Conservation (phyloP, 2,113 vertebrate species). For the Paradoxurus hermaphroditus region DNA sequence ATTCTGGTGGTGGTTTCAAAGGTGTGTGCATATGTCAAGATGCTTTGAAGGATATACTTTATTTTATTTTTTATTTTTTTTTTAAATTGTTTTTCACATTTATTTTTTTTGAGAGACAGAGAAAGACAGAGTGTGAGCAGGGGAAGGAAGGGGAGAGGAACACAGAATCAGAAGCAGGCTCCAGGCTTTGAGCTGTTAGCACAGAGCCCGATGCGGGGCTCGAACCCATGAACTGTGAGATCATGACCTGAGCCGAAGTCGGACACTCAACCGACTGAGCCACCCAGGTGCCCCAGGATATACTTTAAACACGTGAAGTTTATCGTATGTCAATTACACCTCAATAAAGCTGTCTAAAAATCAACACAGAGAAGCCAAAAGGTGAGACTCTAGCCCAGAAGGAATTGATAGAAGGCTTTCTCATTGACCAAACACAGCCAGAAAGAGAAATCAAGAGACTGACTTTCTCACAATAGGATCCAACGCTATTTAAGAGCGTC, state of each 20-base stretch:
- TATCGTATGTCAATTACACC: neutral
- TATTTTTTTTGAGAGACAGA: too few species aligned
- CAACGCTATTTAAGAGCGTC: neutral
- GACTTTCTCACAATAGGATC: neutral
- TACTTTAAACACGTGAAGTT: neutral
- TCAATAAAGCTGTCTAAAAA: neutral
- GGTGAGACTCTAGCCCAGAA: neutral
- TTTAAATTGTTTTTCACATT: too few species aligned
- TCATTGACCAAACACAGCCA: neutral
- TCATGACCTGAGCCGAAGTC: too few species aligned
- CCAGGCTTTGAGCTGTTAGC: too few species aligned
- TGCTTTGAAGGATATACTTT: neutral
- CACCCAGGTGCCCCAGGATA: too few species aligned
- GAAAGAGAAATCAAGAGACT: neutral
- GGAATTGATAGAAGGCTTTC: neutral
- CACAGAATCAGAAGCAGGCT: too few species aligned
- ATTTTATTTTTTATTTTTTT: too few species aligned
- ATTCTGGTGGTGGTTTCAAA: neutral
- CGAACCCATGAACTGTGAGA: too few species aligned
- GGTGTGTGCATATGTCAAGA: neutral
- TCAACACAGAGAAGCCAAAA: neutral
- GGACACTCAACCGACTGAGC: too few species aligned
- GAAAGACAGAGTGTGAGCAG: too few species aligned
- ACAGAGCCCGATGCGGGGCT: too few species aligned
- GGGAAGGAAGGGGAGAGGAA: too few species aligned